Evolutionary conservation across 2,888 invertebrate species (phyloP), one percentile per base, ranked within the genome.

Genomic region (Diabrotica balteata): DNA sequence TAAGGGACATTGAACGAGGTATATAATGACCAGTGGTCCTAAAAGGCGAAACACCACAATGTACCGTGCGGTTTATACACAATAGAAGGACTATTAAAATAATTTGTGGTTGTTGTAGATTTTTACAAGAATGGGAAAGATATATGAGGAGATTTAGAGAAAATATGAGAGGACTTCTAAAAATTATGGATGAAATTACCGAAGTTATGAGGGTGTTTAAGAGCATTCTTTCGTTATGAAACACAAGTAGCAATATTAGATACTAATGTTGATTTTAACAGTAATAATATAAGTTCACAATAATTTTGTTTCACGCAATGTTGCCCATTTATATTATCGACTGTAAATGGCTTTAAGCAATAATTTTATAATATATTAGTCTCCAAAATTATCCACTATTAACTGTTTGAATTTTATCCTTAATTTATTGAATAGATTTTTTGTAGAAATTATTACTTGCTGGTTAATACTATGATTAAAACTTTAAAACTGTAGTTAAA

Each of bases 21-120:
- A 49, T 49, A 63, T 63, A 69, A 71, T 62, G 65, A 64, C 68
- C 59, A 53, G 60, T 61, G 67, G 68, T 67, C 51, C 55, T 66
- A 62, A 59, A 55, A 66, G 67, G 67, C 60, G 44, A 58, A 43
- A 57, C 42, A 32, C 69, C 69, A 64, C 69, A 69, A 61, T 64
- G 68, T 64, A 59, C 63, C 57, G 55, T 58, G 64, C 42, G 54
- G 68, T 46, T n/a, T 49, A 46, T 7, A 55, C 53, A 64, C 60
- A 61, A 61, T 68, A 60, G 64, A 42, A 46, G 47, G 63, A 57
- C 60, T 57, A 64, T 68, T 58, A 58, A 57, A 67, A 67, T 67
- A 62, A 61, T 45, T 66, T 55, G 52, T 11, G 57, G 55, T 47
- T 53, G 53, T 59, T 62, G 46, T 52, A 9, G 54, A 51, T 46